A percentile compares a stretch with the other conserved stretches of the same genome.
phyloP scores from a whole-genome alignment of 2,888 invertebrate species.

The Osedax frankpressi region DNA sequence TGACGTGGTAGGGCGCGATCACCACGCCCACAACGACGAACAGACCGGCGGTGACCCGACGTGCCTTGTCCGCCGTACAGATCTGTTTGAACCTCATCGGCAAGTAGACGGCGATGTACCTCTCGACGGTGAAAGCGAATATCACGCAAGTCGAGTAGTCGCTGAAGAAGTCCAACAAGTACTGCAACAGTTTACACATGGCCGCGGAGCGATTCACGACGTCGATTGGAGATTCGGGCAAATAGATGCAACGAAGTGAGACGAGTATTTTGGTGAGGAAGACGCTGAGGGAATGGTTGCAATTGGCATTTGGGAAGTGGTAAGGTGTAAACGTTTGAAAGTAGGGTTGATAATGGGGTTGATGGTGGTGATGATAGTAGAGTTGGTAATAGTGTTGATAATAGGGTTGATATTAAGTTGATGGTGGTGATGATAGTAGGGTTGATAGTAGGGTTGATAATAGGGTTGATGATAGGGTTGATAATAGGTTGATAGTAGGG shows the following conservation, averaged over 20 bases:
- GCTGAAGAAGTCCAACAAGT: constrained; percentile 26
- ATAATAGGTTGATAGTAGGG: too few relatives aligned
- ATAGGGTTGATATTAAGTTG: too few relatives aligned
- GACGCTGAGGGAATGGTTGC: constrained; percentile 8
- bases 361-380: too few relatives aligned
- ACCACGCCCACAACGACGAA: constrained; percentile 20
- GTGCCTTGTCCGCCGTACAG: constrained; percentile 27
- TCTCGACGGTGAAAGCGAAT: constrained; percentile 28
- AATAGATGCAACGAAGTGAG: constrained; percentile 27
- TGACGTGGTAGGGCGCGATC: constrained; percentile 27
- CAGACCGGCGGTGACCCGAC: constrained; percentile 16
- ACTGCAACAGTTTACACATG: constrained; percentile 27
- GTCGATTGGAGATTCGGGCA: constrained; percentile 20
- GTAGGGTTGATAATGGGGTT: too few relatives aligned
- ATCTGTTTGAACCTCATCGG: constrained; percentile 28
- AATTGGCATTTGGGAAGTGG: too few relatives aligned
- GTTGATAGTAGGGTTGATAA: too few relatives aligned
- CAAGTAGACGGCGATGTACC: constrained; percentile 28
- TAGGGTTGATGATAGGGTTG: too few relatives aligned
- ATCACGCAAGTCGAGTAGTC: constrained; percentile 29
- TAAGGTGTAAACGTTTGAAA: too few relatives aligned
- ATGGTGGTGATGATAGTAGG: too few relatives aligned
- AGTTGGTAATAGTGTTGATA: too few relatives aligned
- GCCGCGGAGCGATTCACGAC: constrained; percentile 22
- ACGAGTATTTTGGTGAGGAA: constrained; percentile 26